Percentiles rank a stretch among this genome's conserved stretches.
Evolutionary conservation across 2,888 invertebrate species (phyloP).

Genomic region (Scaptodrosophila latifasciaeformis): DNA sequence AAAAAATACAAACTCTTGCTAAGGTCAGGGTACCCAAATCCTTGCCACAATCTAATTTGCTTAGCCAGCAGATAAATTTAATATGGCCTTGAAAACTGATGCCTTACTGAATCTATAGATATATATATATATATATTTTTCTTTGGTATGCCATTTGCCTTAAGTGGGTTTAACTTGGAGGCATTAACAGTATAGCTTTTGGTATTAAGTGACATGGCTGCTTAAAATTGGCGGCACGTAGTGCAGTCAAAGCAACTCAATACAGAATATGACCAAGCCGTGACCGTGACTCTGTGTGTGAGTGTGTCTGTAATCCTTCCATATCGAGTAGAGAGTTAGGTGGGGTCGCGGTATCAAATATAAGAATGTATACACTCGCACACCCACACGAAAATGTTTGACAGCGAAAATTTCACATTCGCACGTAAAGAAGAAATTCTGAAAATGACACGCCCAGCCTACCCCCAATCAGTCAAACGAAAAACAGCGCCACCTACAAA

Average conservation of each 20-base stretch:
- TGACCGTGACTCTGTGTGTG: neutral
- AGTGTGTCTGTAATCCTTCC: slow-evolving; percentile 26
- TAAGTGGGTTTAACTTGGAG: slow-evolving; percentile 49
- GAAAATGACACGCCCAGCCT: slow-evolving; percentile 1
- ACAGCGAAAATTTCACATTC: slow-evolving; percentile 57
- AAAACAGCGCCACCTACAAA: neutral
- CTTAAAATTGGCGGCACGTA: neutral
- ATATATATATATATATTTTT: no score
- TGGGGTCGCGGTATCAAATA: neutral
- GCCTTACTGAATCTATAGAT: no score
- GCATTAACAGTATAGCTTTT: slow-evolving; percentile 39
- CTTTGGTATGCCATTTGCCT: slow-evolving; percentile 33
- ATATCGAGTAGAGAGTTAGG: neutral
- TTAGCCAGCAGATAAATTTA: neutral
- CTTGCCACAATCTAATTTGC: neutral
- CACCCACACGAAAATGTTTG: slow-evolving; percentile 17
- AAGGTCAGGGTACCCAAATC: no score
- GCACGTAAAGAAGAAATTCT: slow-evolving; percentile 59
- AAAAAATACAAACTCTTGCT: no score
- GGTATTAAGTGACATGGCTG: slow-evolving; percentile 14
- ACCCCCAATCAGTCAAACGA: neutral
- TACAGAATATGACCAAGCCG: neutral
- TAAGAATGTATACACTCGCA: neutral
- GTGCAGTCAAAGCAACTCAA: slow-evolving; percentile 1
- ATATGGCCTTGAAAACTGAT: slow-evolving; percentile 32